phyloP scores from a whole-genome alignment of 2,888 invertebrate genomes.

The Acleris laterana region DNA sequence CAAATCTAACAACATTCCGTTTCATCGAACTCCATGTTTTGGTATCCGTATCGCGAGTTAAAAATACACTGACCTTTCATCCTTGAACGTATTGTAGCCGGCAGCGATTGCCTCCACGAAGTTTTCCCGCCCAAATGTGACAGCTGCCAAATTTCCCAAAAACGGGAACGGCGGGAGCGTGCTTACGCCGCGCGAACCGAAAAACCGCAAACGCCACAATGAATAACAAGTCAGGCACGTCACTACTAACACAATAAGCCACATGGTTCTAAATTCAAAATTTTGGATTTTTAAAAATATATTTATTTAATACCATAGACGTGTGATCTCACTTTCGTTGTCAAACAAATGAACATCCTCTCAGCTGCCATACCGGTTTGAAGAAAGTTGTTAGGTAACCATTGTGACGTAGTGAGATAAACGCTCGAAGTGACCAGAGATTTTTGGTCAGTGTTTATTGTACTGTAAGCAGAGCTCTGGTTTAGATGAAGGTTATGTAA shows the following conservation, averaged over 20 bases:
- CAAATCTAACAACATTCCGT: too few species aligned
- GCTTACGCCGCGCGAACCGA: slow-evolving; percentile 57
- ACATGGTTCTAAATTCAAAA: slow-evolving; percentile 39
- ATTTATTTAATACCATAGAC: slow-evolving; percentile 5
- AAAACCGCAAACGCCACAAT: slow-evolving; percentile 54
- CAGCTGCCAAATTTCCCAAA: slow-evolving; percentile 65
- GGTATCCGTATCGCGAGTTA: background rate
- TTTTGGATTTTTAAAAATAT: background rate
- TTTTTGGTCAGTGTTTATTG: background rate
- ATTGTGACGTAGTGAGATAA: slow-evolving; percentile 18
- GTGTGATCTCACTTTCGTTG: slow-evolving; percentile 37
- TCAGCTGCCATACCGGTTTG: slow-evolving; percentile 41
- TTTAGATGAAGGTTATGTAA: slow-evolving; percentile 11
- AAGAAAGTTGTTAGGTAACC: slow-evolving; percentile 48
- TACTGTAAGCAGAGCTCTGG: background rate
- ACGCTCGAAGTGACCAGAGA: slow-evolving; percentile 5
- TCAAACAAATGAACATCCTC: slow-evolving; percentile 38
- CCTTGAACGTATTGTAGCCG: slow-evolving; percentile 61
- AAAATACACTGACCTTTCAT: slow-evolving; percentile 54
- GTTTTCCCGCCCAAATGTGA: slow-evolving; percentile 62
- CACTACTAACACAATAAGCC: slow-evolving; percentile 53
- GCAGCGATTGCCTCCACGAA: slow-evolving; percentile 63
- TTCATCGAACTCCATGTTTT: too few species aligned
- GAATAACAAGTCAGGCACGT: slow-evolving; percentile 57
- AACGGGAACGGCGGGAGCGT: slow-evolving; percentile 60